Evolutionary conservation across 2,888 invertebrate species (phyloP).

Genomic region (Timema podura): DNA sequence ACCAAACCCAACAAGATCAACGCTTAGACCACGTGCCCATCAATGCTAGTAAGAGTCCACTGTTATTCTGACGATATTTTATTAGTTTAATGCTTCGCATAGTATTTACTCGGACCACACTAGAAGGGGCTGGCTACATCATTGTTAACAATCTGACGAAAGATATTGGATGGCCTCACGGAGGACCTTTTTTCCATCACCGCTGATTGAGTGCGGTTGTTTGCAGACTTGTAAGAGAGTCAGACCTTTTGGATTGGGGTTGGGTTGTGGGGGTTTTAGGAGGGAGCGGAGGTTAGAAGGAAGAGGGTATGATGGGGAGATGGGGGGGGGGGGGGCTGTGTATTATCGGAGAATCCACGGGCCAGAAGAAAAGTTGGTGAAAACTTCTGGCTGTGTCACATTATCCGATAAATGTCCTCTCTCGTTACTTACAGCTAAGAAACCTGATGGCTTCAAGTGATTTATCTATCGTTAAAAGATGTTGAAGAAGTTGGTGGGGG

Average conservation of each 20-base stretch:
- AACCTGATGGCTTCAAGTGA: not conserved
- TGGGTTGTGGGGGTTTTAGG: not conserved
- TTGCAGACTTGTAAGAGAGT: too few relatives aligned
- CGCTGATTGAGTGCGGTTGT: too few relatives aligned
- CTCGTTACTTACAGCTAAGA: slow-evolving; percentile 16
- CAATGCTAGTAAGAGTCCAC: too few relatives aligned
- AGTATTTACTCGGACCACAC: too few relatives aligned
- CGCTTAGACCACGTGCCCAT: too few relatives aligned
- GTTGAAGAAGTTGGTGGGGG: not conserved
- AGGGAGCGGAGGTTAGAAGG: not conserved
- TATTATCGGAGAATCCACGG: not conserved
- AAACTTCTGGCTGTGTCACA: slow-evolving; percentile 28
- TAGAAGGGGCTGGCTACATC: too few relatives aligned
- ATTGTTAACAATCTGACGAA: too few relatives aligned
- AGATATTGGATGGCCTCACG: too few relatives aligned
- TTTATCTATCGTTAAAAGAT: slow-evolving; percentile 17
- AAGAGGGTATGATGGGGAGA: not conserved
- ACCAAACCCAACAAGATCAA: too few relatives aligned
- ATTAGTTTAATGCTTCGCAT: too few relatives aligned
- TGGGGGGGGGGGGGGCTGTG: not conserved
- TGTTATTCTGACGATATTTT: too few relatives aligned
- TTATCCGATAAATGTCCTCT: slow-evolving; percentile 26
- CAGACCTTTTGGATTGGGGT: not conserved
- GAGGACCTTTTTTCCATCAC: too few relatives aligned
- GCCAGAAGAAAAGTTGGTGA: slow-evolving; percentile 14